Evolutionary conservation across 2,797 vertebrate species (phyloP).

Genomic region (Pachyuromys duprasi): DNA sequence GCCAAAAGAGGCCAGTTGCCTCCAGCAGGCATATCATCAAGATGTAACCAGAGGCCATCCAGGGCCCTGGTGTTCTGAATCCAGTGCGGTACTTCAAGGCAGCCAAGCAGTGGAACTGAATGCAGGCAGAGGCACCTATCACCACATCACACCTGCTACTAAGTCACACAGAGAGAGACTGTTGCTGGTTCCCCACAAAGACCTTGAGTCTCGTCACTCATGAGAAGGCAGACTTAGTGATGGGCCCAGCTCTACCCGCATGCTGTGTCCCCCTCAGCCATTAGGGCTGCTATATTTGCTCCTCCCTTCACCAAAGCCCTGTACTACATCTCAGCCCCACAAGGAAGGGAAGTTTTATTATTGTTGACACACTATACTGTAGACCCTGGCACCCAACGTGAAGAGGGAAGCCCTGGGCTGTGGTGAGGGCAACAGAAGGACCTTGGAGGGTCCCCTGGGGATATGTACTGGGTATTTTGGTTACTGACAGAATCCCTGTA

Average conservation of each 20-base stretch:
- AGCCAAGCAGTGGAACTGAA: background rate
- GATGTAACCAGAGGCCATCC: background rate
- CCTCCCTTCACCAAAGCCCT: background rate
- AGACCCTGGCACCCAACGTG: too few species aligned
- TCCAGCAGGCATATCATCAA: background rate
- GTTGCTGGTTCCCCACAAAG: background rate
- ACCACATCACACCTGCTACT: background rate
- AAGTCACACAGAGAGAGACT: background rate
- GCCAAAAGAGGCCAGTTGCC: background rate
- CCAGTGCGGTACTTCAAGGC: background rate
- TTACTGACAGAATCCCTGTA: background rate
- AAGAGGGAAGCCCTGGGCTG: background rate
- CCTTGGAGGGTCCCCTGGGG: background rate
- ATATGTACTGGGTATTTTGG: background rate
- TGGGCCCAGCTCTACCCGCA: background rate
- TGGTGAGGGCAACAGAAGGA: background rate
- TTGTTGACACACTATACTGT: background rate
- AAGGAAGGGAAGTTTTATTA: background rate
- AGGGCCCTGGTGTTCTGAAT: background rate
- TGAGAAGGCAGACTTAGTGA: background rate
- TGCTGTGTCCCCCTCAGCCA: background rate
- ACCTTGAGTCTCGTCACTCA: background rate
- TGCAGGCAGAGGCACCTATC: background rate
- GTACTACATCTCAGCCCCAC: rapidly evolving
- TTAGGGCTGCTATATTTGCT: background rate